Evolutionary conservation across 2,113 vertebrate genomes (phyloP).

Genomic region (Acrocephalus kingi): DNA sequence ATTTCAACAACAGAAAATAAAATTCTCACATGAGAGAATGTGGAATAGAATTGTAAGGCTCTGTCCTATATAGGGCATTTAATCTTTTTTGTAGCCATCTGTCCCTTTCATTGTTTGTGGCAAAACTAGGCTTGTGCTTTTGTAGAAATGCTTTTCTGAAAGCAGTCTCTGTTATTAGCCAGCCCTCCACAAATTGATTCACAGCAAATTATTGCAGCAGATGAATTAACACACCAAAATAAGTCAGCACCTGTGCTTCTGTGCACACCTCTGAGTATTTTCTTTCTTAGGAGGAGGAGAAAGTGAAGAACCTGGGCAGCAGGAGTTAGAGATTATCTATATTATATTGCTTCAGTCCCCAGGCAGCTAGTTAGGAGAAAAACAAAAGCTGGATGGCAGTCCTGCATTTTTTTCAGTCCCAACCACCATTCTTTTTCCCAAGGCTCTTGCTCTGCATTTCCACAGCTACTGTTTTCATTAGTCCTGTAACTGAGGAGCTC

Average conservation of each 20-base stretch:
- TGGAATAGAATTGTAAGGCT: not conserved
- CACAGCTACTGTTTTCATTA: not conserved
- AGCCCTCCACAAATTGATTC: not conserved
- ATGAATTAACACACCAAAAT: not conserved
- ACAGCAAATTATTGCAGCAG: not conserved
- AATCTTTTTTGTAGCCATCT: not conserved
- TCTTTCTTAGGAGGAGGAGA: not conserved
- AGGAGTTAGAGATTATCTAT: not conserved
- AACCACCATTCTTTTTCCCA: not conserved
- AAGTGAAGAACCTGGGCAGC: not conserved
- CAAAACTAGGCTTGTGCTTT: not conserved
- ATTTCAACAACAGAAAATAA: not conserved
- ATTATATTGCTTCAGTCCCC: not conserved
- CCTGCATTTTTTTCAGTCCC: not conserved
- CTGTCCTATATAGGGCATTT: not conserved
- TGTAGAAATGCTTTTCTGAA: not conserved
- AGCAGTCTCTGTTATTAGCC: not conserved
- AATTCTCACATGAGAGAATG: not conserved
- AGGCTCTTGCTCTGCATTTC: not conserved
- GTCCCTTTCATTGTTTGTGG: not conserved
- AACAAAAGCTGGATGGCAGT: not conserved
- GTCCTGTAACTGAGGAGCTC: not conserved
- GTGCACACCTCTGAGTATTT: not conserved
- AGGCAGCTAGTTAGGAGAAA: not conserved
- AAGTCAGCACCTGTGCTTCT: not conserved